Base-by-base conservation (phyloP, 2,113 vertebrate species). In the Galbula dea region DNA sequence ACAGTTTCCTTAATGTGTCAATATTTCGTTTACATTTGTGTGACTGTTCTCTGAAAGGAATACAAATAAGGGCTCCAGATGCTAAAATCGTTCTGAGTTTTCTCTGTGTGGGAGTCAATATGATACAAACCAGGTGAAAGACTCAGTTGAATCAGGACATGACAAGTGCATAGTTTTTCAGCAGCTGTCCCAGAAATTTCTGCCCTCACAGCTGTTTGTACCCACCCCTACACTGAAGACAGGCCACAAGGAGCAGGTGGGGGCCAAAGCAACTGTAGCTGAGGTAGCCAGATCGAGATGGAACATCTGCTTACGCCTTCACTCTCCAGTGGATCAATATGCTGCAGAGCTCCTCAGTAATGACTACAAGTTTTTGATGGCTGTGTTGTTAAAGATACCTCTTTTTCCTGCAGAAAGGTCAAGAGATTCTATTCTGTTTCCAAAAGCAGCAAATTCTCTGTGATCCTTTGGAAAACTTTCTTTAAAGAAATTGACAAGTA, bases 1-100 rank as follows among this genome's bases (percentile, higher is more conserved):
- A 55, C 49, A 22, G 61, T 86, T 88, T 87, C 76, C 73, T 73
- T 92, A 83, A 76, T 52, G 36, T 94, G 90, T 90, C 94, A 78
- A 75, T 95, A 94, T 88, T 92, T 85, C 10, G 1, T 73, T 91
- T 83, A 36, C 45, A n/a, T 96, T 63, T 32, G 12, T 83, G 55
- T 88, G 79, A 55, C 66, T 52, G 6, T 84, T 75, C 77, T 85
- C 63, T 89, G 67, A 95, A 75, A 37, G 69, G 86, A 95, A 86
- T 89, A 43, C 66, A 74, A 75, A 82, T 93, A 81, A 87, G 93
- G 59, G 52, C 55, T 85, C 30, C 79, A 78, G 68, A 86, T 78
- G 59, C 75, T 86, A 61, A 91, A 93, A 92, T 89, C 39, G 0
- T 91, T 94, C 77, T 10, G 24, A 79, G 62, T 88, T 94, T 94